Evolutionary conservation across 2,888 invertebrate genomes (phyloP), one percentile per base, ranked within the genome.

Genomic region (Xestia sexstrigata): DNA sequence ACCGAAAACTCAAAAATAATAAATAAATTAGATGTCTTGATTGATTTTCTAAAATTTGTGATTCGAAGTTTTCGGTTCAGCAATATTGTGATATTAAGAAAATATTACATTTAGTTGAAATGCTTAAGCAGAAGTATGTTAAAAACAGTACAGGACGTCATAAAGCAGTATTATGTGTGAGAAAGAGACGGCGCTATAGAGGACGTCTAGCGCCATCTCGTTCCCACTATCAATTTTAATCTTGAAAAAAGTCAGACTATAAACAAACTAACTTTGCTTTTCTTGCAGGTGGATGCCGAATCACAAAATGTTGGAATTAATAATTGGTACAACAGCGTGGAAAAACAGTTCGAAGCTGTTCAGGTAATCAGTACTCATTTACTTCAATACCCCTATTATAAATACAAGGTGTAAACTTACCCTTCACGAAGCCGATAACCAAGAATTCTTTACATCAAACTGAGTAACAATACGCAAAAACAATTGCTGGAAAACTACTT

Each of bases 201-300:
- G 17, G 17, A 17, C 6, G 17, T 47, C 47, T 45, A 45, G 2
- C 13, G 9, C 42, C 42, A 42, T 11, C 42, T 42, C 11, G 9
- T 42, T 42, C 42, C 42, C 42, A 42, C 9, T 42, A 42, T 42
- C 23, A 23, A 9, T 23, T 49, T 23, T 11, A 52, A 52, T 60
- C 20, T 11, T 62, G 60, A 42, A 26, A 62, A 20, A 49, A 35
- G 20, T 20, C 2, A 13, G 2, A n/a, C 4, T 2, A 2, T 42
- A 15, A 60, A 17, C 5, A 1, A 47, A 60, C 17, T 47, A 35
- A 47, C 6, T 17, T 26, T 47, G n/a, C 1, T 47, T 62, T 47
- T 67, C 15, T 87, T 87, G 63, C 81, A 91, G 91, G 87, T 89
- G 6, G 86, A 86, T 45, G 87, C 84, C 1, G 75, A 42, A 26